These are phyloP conservation scores for Zophobas atratus DNA, from an alignment of 1,140 invertebrate genomes.

Conservation along the genomic window DNA sequence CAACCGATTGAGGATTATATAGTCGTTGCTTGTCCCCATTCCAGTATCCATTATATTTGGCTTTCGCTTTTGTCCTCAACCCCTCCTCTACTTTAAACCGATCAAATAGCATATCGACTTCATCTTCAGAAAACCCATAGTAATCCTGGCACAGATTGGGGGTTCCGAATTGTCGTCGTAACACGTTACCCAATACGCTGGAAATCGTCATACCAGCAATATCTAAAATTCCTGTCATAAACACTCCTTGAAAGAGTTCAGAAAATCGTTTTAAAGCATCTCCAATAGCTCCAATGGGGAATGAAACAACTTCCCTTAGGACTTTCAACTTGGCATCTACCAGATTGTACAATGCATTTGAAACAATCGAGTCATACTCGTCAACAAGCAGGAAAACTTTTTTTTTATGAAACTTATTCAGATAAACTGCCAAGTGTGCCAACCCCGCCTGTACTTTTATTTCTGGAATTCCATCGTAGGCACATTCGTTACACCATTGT, in stretches of 20 bases:
- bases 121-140: neutral
- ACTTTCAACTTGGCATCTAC: neutral
- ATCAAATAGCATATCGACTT: neutral
- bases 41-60: constrained; percentile 8
- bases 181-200: neutral
- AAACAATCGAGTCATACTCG: neutral
- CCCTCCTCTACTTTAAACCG: neutral
- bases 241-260: neutral
- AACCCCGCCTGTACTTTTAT: neutral
- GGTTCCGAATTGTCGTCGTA: neutral
- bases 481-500: neutral
- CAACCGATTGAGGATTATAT: constrained; percentile 22
- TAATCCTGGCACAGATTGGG: neutral
- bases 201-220: neutral
- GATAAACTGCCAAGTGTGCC: neutral
- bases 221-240: constrained; percentile 1
- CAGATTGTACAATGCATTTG: neutral
- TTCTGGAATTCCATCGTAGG: neutral
- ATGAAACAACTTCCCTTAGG: neutral
- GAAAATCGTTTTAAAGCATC: neutral
- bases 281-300: neutral
- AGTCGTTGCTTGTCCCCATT: neutral
- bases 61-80: constrained; percentile 9
- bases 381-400: neutral
- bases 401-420: neutral